A percentile compares a stretch with the other conserved stretches of the same genome.
phyloP scores from a whole-genome alignment of 2,113 vertebrate species.

The Leucosticte australis region DNA sequence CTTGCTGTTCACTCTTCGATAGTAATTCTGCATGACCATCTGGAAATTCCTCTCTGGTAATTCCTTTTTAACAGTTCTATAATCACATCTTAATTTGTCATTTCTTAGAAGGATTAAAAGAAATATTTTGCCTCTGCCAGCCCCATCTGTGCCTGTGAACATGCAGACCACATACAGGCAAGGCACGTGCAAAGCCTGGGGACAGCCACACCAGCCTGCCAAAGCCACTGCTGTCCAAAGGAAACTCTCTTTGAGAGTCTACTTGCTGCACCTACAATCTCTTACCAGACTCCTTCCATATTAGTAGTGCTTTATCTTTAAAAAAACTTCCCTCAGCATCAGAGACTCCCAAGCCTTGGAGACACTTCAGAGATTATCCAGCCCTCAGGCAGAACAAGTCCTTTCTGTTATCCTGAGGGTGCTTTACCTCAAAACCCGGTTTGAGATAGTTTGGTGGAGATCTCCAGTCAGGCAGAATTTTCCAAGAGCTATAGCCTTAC shows the following conservation, averaged over 20 bases:
- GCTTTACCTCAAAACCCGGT: neutral
- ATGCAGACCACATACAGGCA: neutral
- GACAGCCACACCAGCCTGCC: neutral
- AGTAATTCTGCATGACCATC: conserved; percentile 44
- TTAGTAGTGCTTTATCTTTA: neutral
- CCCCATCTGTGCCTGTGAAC: neutral
- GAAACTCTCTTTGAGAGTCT: neutral
- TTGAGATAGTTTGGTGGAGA: neutral
- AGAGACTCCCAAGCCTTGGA: neutral
- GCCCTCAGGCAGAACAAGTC: neutral
- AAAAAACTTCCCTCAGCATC: neutral
- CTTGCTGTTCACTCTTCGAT: neutral
- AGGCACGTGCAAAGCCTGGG: neutral
- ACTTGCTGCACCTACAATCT: neutral
- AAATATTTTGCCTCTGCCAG: neutral
- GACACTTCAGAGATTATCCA: neutral
- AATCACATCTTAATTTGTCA: conserved; percentile 52
- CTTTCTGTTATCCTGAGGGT: neutral
- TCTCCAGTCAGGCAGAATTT: neutral
- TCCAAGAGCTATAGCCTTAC: neutral
- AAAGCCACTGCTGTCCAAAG: neutral
- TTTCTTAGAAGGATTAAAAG: conserved; percentile 58
- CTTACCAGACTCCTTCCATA: neutral
- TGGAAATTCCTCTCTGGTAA: conserved; percentile 42
- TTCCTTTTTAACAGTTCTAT: conserved; percentile 42